Percentiles rank a stretch among this genome's conserved stretches.
These are phyloP conservation scores for Cerceris ruficornis DNA, from an alignment of 2,888 invertebrate genomes.

Conservation along the genomic window DNA sequence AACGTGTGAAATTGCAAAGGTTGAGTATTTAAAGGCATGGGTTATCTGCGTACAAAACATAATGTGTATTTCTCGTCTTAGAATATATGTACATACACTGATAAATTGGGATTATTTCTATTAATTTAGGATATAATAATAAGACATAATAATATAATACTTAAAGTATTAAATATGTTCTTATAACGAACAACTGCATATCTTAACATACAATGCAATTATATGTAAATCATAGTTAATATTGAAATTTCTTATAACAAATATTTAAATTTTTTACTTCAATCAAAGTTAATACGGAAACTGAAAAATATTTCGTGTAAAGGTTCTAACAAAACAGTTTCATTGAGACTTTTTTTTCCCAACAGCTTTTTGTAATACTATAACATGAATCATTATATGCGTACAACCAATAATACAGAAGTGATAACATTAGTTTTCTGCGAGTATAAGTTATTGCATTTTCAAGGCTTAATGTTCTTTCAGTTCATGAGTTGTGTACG, in stretches of 20 bases:
- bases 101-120: slow-evolving; percentile 63
- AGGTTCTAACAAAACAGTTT: no score
- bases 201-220: slow-evolving; percentile 21
- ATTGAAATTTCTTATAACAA: background rate
- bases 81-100: slow-evolving; percentile 65
- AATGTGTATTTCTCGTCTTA: slow-evolving; percentile 66
- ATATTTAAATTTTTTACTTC: no score
- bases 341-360: no score
- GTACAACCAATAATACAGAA: background rate
- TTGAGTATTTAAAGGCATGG: no score
- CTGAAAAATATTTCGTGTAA: background rate
- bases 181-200: slow-evolving; percentile 26
- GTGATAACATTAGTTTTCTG: slow-evolving; percentile 1
- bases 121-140: slow-evolving; percentile 45
- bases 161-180: slow-evolving; percentile 41
- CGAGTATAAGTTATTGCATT: slow-evolving; percentile 25
- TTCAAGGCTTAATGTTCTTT: slow-evolving; percentile 11
- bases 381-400: slow-evolving; percentile 3
- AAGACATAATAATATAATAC: slow-evolving; percentile 53
- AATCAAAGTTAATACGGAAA: background rate
- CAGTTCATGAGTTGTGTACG: slow-evolving; percentile 12
- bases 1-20: no score
- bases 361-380: background rate
- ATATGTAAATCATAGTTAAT: slow-evolving; percentile 29
- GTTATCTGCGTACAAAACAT: slow-evolving; percentile 64